These are phyloP conservation scores for Drosophila quinaria DNA, from an alignment of 2,888 invertebrate species.

Conservation along the genomic window DNA sequence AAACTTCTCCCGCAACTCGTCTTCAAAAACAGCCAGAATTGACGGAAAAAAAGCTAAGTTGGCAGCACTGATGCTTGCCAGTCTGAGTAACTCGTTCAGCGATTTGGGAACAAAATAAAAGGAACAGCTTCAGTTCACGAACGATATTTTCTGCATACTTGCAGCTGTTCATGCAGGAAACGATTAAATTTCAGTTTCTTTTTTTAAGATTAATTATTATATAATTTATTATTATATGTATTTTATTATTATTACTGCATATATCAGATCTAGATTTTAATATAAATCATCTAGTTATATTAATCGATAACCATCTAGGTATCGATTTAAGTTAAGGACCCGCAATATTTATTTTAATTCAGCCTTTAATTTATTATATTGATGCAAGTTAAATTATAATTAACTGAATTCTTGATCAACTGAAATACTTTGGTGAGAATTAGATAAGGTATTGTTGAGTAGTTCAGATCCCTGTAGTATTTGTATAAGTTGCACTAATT, in stretches of 20 bases:
- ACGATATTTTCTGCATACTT: not conserved
- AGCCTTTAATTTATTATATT: too few relatives aligned
- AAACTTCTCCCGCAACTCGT: too few relatives aligned
- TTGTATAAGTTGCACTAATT: not conserved
- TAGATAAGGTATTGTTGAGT: not conserved
- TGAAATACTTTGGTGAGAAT: not conserved
- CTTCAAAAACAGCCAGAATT: too few relatives aligned
- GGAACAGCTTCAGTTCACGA: not conserved
- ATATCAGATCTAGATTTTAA: not conserved
- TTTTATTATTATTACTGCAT: too few relatives aligned
- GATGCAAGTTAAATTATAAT: too few relatives aligned
- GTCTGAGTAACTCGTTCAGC: not conserved
- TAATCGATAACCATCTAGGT: not conserved
- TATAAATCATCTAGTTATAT: not conserved
- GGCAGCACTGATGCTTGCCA: too few relatives aligned
- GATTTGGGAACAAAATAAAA: not conserved
- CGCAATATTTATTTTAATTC: not conserved
- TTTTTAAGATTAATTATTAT: too few relatives aligned
- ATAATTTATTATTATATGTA: not conserved
- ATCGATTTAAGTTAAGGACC: not conserved
- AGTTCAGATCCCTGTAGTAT: not conserved
- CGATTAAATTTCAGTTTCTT: not conserved
- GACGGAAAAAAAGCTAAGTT: too few relatives aligned
- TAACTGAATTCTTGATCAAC: too few relatives aligned
- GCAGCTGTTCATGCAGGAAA: not conserved